Percentiles rank a stretch among this genome's conserved stretches.
Evolutionary conservation across 92 coral and sea anemone species (phyloP).

Genomic region (Anthopleura xanthogrammica): DNA sequence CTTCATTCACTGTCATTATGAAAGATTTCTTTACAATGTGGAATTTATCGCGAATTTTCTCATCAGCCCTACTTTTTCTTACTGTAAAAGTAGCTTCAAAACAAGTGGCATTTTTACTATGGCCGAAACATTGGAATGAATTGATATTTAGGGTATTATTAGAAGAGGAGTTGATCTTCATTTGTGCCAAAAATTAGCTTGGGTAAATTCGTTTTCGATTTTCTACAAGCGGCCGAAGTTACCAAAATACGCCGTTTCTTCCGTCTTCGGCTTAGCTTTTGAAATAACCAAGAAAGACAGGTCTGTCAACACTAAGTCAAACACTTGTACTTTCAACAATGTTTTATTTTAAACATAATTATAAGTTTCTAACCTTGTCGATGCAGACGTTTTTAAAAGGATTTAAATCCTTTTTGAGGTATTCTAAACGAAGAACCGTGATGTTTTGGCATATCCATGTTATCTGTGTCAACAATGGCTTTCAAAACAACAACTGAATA

Average conservation of each 20-base stretch:
- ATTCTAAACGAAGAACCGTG: background rate
- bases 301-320: background rate
- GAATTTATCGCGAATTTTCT: background rate
- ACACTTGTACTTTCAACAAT: background rate
- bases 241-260: background rate
- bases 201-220: background rate
- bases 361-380: background rate
- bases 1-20: no score
- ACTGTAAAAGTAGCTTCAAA: background rate
- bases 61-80: background rate
- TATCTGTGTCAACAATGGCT: background rate
- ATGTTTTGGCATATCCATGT: background rate
- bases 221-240: background rate
- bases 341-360: background rate
- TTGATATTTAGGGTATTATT: background rate
- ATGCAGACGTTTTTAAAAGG: background rate
- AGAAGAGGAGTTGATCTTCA: background rate
- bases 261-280: background rate
- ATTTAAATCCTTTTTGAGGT: background rate
- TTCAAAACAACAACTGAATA: background rate
- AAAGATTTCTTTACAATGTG: background rate
- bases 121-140: background rate
- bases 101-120: slow-evolving; percentile 4
- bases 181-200: background rate
- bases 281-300: background rate